Percentiles rank a stretch among this genome's conserved stretches.
phyloP scores from a whole-genome alignment of 2,113 vertebrate species.

The Osmerus mordax region DNA sequence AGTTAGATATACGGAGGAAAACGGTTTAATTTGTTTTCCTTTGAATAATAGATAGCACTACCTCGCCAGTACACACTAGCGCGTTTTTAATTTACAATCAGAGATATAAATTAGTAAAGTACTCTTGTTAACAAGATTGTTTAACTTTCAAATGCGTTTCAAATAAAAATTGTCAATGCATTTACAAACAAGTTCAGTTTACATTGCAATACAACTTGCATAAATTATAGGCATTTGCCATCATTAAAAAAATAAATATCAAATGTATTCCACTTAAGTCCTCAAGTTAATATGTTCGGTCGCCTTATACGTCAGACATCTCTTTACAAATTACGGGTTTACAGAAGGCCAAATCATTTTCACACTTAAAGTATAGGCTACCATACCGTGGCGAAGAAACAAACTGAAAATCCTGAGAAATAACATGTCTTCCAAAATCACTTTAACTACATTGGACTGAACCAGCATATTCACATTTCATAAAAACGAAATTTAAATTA shows the following conservation, averaged over 20 bases:
- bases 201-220: conserved; percentile 99
- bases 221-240: conserved; percentile 95
- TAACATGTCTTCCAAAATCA: conserved; percentile 83
- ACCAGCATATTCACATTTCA: conserved; percentile 78
- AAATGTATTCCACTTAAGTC: conserved; percentile 98
- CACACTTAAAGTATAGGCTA: conserved; percentile 79
- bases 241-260: conserved; percentile 99
- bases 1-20: conserved; percentile 58
- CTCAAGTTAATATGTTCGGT: conserved; percentile 84
- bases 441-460: conserved; percentile 84
- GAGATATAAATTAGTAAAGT: conserved; percentile 99
- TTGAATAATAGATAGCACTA: conserved; percentile 70
- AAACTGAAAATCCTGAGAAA: conserved; percentile 95
- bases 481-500: conserved; percentile 68
- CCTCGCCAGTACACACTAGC: conserved; percentile 77
- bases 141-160: conserved; percentile 84
- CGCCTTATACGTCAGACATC: conserved; percentile 83
- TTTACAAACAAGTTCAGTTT: conserved; percentile 92
- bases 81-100: conserved; percentile 96
- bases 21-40: conserved; percentile 68
- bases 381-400: conserved; percentile 90
- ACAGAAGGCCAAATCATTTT: conserved; percentile 81
- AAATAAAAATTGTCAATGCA: conserved; percentile 98
- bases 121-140: conserved; percentile 92
- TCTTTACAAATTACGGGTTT: conserved; percentile 81